Base-by-base conservation (phyloP, 2,797 vertebrate species). In the Arctocebus calabarensis region DNA sequence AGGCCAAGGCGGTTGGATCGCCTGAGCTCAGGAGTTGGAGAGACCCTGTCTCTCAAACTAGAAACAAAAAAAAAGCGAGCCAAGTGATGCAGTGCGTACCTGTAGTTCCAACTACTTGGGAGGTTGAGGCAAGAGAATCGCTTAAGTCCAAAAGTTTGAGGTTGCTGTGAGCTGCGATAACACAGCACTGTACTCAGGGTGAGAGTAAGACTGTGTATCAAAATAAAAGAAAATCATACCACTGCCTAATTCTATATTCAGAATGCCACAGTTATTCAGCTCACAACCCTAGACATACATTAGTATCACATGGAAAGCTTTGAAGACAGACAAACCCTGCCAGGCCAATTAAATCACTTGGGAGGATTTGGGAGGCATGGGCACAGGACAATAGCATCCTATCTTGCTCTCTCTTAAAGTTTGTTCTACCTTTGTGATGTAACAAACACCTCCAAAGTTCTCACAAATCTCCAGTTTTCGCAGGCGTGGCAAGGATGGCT, bases 381-480 rank as follows among this genome's bases (percentile, higher is more conserved):
- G 3, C 5, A 7, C 1, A 12, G 3, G 2, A 29, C 61, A 34
- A 6, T 8, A 2, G 12, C 2, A 3, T 74, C 75, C 43, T 34
- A 0, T 11, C 4, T 85, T 32, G 11, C 0, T 11, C 4, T 57
- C 52, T 75, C 70, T 23, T 3, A 17, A 57, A 82, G 81, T n/a
- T 23, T 52, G 16, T 45, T 86, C 79, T 74, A 9, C 27, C 29
- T 77, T 73, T 75, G n/a, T 75, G 64, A 27, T 16, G 0, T 29
- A 83, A 93, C 9, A 55, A 62, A 79, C 25, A 45, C 45, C 45
- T 68, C 5, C 19, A 85, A 94, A 86, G 3, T 45, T 27, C 48
- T 70, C 84, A 77, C 52, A 37, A 48, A 34, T 57, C 64, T 62
- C 57, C 40, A 40, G 17, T 43, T 52, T 4, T 17, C 88, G 62